Percentiles rank a stretch among this genome's conserved stretches.
phyloP scores from a whole-genome alignment of 2,113 vertebrate species.

The Rallus limicola region DNA sequence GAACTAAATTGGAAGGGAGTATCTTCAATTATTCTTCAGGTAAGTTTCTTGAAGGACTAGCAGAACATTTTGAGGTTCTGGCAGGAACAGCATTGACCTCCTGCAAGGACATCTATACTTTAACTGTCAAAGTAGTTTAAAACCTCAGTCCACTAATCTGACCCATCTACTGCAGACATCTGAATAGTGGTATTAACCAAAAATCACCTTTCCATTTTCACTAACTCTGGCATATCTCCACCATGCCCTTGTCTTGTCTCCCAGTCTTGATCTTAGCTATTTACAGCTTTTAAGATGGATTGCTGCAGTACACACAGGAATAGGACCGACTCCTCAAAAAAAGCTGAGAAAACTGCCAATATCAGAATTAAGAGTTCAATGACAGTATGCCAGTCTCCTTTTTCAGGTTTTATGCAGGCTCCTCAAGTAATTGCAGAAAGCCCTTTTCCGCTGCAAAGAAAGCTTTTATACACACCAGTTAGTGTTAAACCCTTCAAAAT shows the following conservation, averaged over 20 bases:
- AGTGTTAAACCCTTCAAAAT: not conserved
- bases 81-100: not conserved
- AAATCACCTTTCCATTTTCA: not conserved
- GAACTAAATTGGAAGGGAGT: not conserved
- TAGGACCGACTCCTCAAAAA: not conserved
- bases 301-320: not conserved
- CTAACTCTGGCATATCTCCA: not conserved
- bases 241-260: rapidly evolving
- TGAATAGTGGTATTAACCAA: not conserved
- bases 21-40: not conserved
- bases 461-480: not conserved
- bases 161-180: not conserved
- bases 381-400: not conserved
- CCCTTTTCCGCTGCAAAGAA: not conserved
- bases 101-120: not conserved
- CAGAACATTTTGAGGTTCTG: not conserved
- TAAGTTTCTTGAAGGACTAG: not conserved
- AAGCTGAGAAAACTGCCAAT: not conserved
- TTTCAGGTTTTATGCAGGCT: not conserved
- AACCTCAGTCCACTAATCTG: not conserved
- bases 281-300: not conserved
- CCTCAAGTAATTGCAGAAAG: not conserved
- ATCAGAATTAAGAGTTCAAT: not conserved
- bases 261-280: not conserved
- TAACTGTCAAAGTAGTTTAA: not conserved